These are phyloP conservation scores for Tetranychus piercei DNA, from an alignment of 2,888 invertebrate genomes.

Conservation along the genomic window DNA sequence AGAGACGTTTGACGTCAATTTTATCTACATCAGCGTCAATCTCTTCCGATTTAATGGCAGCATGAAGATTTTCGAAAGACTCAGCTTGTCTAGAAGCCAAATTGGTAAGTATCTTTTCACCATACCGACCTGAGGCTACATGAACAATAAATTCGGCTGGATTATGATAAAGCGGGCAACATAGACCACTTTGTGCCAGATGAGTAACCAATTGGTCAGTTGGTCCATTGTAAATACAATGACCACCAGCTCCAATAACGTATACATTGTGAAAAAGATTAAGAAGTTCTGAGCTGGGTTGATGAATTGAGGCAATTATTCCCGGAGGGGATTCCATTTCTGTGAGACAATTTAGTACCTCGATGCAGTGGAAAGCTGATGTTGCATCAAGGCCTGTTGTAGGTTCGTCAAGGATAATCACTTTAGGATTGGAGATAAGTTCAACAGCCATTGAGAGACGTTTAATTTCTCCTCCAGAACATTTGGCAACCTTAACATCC, in stretches of 20 bases:
- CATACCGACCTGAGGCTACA: constrained; percentile 20
- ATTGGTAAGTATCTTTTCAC: constrained; percentile 12
- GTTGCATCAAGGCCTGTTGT: constrained; percentile 8
- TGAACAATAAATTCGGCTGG: constrained; percentile 22
- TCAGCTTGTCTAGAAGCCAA: neutral
- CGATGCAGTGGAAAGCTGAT: constrained; percentile 3
- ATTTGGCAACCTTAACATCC: neutral
- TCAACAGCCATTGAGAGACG: constrained; percentile 13
- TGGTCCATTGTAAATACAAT: constrained; percentile 19
- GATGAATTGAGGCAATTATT: constrained; percentile 20
- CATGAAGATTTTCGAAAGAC: neutral
- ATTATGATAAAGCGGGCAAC: constrained; percentile 19
- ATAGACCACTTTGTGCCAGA: constrained; percentile 11
- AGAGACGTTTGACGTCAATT: constrained; percentile 7
- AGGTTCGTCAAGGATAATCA: constrained; percentile 9
- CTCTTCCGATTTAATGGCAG: neutral
- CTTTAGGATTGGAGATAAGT: constrained; percentile 2
- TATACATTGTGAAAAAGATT: constrained; percentile 21
- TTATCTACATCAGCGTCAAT: neutral
- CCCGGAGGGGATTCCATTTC: constrained; percentile 13
- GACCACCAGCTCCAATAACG: constrained; percentile 20
- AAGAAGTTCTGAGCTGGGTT: constrained; percentile 18
- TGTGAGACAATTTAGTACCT: constrained; percentile 4
- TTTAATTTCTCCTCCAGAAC: constrained; percentile 6
- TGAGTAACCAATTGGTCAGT: constrained; percentile 12